Evolutionary conservation across 2,797 vertebrate genomes (phyloP).

Genomic region (Falco novaeseelandiae): DNA sequence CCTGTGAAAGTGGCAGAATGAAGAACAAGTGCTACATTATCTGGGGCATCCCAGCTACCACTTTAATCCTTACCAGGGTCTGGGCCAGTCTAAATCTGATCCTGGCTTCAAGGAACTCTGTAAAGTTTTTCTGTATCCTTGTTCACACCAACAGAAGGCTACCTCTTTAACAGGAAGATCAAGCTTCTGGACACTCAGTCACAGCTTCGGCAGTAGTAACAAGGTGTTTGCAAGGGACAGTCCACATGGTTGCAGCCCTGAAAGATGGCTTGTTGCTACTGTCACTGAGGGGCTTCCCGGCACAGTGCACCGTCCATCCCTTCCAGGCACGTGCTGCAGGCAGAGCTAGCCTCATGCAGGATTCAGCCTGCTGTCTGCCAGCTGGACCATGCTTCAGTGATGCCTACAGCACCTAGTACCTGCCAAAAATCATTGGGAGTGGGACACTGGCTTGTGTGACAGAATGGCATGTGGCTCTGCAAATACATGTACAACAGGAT

Average conservation of each 20-base stretch:
- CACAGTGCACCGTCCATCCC: neutral
- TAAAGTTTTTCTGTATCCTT: neutral
- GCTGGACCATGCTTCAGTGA: neutral
- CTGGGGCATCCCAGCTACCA: neutral
- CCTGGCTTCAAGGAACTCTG: neutral
- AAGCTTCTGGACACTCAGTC: neutral
- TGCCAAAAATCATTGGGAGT: neutral
- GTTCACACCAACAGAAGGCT: neutral
- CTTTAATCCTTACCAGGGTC: neutral
- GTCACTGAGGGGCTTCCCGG: neutral
- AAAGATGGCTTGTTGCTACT: neutral
- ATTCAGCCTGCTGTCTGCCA: neutral
- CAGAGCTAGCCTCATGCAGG: neutral
- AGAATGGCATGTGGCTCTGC: neutral
- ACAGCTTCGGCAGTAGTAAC: neutral
- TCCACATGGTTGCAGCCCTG: neutral
- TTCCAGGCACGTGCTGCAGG: neutral
- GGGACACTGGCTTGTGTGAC: neutral
- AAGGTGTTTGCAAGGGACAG: neutral
- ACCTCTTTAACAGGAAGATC: neutral
- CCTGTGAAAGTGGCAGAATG: neutral
- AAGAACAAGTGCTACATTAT: neutral
- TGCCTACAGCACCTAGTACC: neutral
- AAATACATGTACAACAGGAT: neutral
- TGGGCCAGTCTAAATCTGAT: neutral